A percentile compares a stretch with the other conserved stretches of the same genome.
phyloP scores from a whole-genome alignment of 2,113 vertebrate genomes.

The Hydrolagus affinis region DNA sequence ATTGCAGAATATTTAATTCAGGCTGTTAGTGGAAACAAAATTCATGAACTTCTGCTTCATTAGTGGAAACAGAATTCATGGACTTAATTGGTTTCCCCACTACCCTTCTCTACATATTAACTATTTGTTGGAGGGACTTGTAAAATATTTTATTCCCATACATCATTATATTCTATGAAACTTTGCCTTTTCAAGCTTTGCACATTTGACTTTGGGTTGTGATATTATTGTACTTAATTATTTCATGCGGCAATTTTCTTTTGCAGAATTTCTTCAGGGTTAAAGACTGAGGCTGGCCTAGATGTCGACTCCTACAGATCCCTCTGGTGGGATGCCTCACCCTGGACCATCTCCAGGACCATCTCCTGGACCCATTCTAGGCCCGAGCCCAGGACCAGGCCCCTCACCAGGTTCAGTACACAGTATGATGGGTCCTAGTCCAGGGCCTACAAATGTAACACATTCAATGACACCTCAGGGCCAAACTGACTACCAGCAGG shows the following conservation, averaged over 20 bases:
- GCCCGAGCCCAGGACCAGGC: slow-evolving; percentile 90
- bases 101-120: background rate
- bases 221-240: background rate
- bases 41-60: background rate
- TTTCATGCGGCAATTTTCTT: background rate
- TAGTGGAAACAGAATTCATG: background rate
- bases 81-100: background rate
- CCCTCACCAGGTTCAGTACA: slow-evolving; percentile 91
- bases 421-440: slow-evolving; percentile 96
- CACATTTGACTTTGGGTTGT: too few relatives aligned
- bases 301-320: slow-evolving; percentile 90
- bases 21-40: background rate
- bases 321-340: slow-evolving; percentile 80
- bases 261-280: slow-evolving; percentile 21
- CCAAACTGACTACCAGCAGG: slow-evolving; percentile 77
- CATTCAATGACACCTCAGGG: slow-evolving; percentile 75
- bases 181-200: background rate
- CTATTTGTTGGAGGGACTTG: background rate
- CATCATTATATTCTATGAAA: background rate
- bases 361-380: slow-evolving; percentile 88
- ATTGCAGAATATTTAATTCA: background rate
- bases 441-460: slow-evolving; percentile 77
- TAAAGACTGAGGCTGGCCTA: slow-evolving; percentile 45
- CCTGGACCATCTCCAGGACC: slow-evolving; percentile 89
- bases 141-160: background rate